These are phyloP conservation scores for Indicator indicator DNA, from an alignment of 2,113 vertebrate genomes.

Conservation along the genomic window DNA sequence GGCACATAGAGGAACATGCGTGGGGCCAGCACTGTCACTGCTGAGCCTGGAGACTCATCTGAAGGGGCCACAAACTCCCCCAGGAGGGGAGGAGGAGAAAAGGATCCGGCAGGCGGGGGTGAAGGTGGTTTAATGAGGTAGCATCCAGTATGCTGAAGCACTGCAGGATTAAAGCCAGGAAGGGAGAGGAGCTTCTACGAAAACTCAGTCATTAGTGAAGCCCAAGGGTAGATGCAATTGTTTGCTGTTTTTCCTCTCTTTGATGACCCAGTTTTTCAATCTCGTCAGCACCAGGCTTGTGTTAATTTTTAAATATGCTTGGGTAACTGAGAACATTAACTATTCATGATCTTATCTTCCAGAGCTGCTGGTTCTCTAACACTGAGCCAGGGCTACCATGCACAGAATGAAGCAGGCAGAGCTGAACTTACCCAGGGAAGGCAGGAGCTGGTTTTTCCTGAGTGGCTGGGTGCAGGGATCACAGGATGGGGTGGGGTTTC, in stretches of 20 bases:
- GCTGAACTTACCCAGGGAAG: neutral
- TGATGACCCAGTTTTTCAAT: constrained; percentile 59
- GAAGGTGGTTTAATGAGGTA: neutral
- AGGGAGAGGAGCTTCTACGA: neutral
- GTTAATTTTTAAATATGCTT: constrained; percentile 66
- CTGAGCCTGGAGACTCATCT: neutral
- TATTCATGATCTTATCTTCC: constrained; percentile 41
- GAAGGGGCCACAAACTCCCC: neutral
- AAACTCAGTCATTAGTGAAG: constrained; percentile 7
- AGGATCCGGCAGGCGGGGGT: neutral
- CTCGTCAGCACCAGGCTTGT: constrained; percentile 25
- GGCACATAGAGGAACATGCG: fast-evolving
- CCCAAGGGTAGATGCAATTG: constrained; percentile 25
- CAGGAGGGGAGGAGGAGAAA: neutral
- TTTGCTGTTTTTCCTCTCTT: constrained; percentile 47
- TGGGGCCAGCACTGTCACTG: neutral
- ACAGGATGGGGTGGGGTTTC: neutral
- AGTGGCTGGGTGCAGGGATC: neutral
- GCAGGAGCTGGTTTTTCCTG: constrained; percentile 49
- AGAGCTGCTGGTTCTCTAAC: neutral
- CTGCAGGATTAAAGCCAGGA: constrained; percentile 15
- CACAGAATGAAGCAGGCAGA: neutral
- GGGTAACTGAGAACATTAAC: constrained; percentile 61
- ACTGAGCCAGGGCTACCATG: neutral
- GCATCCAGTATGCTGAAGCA: neutral